A percentile compares a stretch with the other conserved stretches of the same genome.
Conservation (phyloP, 2,113 vertebrate genomes). For the Prionailurus bengalensis region DNA sequence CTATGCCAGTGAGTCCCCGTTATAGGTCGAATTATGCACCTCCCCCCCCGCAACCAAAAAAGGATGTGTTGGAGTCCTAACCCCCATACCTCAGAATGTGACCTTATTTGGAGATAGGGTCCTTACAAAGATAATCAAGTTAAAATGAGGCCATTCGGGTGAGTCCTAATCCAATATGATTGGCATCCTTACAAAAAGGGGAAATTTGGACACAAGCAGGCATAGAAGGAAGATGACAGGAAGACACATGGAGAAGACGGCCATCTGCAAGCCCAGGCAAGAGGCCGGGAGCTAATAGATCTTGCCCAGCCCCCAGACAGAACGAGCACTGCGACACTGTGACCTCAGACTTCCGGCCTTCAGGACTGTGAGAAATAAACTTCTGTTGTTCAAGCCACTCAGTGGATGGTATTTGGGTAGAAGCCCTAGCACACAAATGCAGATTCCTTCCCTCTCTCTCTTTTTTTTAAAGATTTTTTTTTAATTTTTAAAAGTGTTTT, state of each 20-base stretch:
- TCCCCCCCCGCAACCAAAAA: not conserved
- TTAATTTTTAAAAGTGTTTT: not conserved
- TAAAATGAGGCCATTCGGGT: not conserved
- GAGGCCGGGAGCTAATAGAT: not conserved
- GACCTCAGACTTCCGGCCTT: not conserved
- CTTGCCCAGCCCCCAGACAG: not conserved
- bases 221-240: not conserved
- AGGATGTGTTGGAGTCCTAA: not conserved
- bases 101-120: not conserved
- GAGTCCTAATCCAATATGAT: not conserved
- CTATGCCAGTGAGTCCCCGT: not conserved
- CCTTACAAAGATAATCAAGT: constrained; percentile 2
- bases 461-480: not conserved
- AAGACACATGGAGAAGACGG: not conserved
- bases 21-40: not conserved
- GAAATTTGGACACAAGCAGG: not conserved
- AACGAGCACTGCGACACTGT: not conserved
- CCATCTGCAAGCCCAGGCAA: not conserved
- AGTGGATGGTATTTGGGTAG: not conserved
- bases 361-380: not conserved
- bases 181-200: not conserved
- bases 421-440: not conserved
- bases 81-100: not conserved
- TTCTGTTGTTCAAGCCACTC: not conserved
- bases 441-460: not conserved